Percentiles rank a stretch among this genome's conserved stretches.
phyloP scores from a whole-genome alignment of 2,888 invertebrate species.

The Stegana nigrithorax region DNA sequence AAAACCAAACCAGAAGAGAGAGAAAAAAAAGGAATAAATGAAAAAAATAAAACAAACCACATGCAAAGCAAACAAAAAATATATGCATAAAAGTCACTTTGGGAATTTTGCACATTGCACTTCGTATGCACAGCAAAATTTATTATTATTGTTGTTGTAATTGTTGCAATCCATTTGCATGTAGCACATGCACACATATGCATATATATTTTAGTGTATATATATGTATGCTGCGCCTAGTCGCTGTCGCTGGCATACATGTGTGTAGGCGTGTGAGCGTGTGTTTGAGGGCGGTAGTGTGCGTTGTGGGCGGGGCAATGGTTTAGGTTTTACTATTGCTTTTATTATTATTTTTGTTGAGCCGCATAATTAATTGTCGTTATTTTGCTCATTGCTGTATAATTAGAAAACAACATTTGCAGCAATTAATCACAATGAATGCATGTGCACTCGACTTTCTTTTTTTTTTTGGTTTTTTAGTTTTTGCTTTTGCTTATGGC shows the following conservation, averaged over 20 bases:
- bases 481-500: not conserved
- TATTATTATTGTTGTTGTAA: constrained; percentile 52
- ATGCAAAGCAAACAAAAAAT: constrained; percentile 4
- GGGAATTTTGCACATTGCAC: constrained; percentile 26
- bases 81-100: constrained; percentile 39
- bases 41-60: not conserved
- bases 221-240: no score
- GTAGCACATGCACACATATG: not conserved
- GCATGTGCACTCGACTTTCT: no score
- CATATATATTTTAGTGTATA: not conserved
- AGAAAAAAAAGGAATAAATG: not conserved
- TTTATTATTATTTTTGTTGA: constrained; percentile 56
- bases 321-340: constrained; percentile 47
- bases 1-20: not conserved
- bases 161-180: constrained; percentile 22
- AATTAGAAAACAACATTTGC: constrained; percentile 61
- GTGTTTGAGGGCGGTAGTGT: constrained; percentile 11
- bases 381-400: constrained; percentile 58
- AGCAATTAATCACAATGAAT: constrained; percentile 54
- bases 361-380: constrained; percentile 62
- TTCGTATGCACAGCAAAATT: constrained; percentile 49
- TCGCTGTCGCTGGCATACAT: not conserved
- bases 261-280: not conserved
- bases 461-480: not conserved
- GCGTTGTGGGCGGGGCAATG: constrained; percentile 25